These are phyloP conservation scores for Paelopatides confundens DNA, from an alignment of 53 echinoderm and acorn worm species.

Conservation along the genomic window DNA sequence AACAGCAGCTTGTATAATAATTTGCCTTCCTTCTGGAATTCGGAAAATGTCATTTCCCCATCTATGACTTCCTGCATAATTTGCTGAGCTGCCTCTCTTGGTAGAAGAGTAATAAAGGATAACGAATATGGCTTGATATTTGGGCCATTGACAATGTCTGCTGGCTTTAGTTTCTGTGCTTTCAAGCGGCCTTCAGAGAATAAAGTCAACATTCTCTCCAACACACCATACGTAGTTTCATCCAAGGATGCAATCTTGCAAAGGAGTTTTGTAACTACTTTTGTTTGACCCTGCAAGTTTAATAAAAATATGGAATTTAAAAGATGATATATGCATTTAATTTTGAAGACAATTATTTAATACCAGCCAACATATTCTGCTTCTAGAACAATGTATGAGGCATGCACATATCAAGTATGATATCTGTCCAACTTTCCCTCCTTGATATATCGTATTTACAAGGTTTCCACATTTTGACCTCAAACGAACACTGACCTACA, in stretches of 20 bases:
- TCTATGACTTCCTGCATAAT: neutral
- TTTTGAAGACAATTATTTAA: too few species aligned
- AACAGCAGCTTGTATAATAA: constrained; percentile 1
- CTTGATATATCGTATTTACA: too few species aligned
- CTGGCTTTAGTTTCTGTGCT: neutral
- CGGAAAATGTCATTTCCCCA: neutral
- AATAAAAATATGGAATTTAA: too few species aligned
- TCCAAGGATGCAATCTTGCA: neutral
- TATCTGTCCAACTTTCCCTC: too few species aligned
- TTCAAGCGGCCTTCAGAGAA: neutral
- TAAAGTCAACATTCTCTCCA: neutral
- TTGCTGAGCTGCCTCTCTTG: neutral
- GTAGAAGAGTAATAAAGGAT: neutral
- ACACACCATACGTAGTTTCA: too few species aligned
- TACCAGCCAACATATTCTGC: too few species aligned
- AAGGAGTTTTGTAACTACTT: neutral
- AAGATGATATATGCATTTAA: too few species aligned
- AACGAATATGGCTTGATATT: neutral
- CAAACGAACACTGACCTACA: too few species aligned
- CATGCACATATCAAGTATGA: too few species aligned
- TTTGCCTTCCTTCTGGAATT: constrained; percentile 4
- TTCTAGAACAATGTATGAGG: too few species aligned
- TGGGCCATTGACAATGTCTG: constrained; percentile 2
- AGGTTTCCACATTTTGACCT: too few species aligned
- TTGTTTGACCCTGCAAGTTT: neutral